Evolutionary conservation across 2,797 vertebrate genomes (phyloP).

Genomic region (Coilia nasus): DNA sequence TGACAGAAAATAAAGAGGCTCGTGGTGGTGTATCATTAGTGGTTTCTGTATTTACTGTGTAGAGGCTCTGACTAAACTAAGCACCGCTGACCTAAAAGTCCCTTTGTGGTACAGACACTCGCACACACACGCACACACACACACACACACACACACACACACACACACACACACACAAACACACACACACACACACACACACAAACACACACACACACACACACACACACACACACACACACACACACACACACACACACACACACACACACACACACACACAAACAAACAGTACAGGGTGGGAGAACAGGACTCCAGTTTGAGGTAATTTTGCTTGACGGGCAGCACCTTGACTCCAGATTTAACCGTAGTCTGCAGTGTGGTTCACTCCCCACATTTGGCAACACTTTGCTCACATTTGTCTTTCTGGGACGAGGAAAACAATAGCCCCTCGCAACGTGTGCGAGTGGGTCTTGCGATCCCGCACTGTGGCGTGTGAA

Average conservation of each 20-base stretch:
- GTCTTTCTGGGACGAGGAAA: neutral
- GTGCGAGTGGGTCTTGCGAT: neutral
- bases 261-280: neutral
- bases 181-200: too few species aligned
- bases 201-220: too few species aligned
- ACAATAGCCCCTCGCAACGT: constrained; percentile 7
- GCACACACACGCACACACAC: neutral
- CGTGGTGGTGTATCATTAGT: constrained; percentile 9
- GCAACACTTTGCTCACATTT: constrained; percentile 4
- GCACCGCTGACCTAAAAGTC: constrained; percentile 8
- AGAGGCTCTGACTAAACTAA: neutral
- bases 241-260: neutral
- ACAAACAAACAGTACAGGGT: neutral
- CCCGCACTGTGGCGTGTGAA: constrained; percentile 18
- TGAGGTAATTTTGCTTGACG: neutral
- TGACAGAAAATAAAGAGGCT: constrained; percentile 4
- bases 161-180: too few species aligned
- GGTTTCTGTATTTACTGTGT: neutral
- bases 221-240: too few species aligned
- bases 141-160: too few species aligned
- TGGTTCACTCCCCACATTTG: neutral
- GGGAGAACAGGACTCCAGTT: neutral
- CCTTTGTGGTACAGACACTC: neutral
- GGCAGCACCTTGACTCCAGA: neutral
- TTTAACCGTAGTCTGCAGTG: neutral